Evolutionary conservation across 53 echinoderm and acorn worm genomes (phyloP).

Genomic region (Paracentrotus lividus): DNA sequence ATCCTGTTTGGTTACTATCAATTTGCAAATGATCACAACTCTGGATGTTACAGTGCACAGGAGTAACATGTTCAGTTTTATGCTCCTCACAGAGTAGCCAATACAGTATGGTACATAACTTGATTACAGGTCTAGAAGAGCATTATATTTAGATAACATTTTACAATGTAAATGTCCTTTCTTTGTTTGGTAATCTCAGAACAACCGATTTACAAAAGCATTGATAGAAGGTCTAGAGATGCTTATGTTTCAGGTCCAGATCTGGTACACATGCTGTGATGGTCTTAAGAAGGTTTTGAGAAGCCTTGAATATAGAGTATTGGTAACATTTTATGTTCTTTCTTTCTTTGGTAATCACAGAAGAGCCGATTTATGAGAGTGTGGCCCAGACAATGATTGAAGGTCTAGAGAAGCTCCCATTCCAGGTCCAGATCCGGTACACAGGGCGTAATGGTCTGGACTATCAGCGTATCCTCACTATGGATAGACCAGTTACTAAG

Average conservation of each 20-base stretch:
- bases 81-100: neutral
- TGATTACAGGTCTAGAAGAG: too few relatives aligned
- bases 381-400: constrained; percentile 86
- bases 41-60: too few relatives aligned
- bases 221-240: constrained; percentile 90
- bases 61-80: too few relatives aligned
- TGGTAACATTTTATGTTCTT: neutral
- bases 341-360: neutral
- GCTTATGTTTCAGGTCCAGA: constrained; percentile 94
- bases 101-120: too few relatives aligned
- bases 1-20: too few relatives aligned
- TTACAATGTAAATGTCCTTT: neutral
- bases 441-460: constrained; percentile 88
- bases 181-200: constrained; percentile 23
- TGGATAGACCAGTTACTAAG: constrained; percentile 94
- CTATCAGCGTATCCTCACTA: constrained; percentile 89
- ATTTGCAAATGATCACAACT: too few relatives aligned
- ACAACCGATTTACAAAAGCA: constrained; percentile 86
- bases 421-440: constrained; percentile 94
- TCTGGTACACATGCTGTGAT: constrained; percentile 86
- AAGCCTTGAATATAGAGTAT: too few relatives aligned
- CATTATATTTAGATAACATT: too few relatives aligned
- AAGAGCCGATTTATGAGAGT: constrained; percentile 90
- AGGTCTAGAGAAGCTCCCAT: constrained; percentile 91
- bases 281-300: too few relatives aligned